phyloP scores from a whole-genome alignment of 37 sponge, comb jelly and placozoan species.

The Beroe forskalii region DNA sequence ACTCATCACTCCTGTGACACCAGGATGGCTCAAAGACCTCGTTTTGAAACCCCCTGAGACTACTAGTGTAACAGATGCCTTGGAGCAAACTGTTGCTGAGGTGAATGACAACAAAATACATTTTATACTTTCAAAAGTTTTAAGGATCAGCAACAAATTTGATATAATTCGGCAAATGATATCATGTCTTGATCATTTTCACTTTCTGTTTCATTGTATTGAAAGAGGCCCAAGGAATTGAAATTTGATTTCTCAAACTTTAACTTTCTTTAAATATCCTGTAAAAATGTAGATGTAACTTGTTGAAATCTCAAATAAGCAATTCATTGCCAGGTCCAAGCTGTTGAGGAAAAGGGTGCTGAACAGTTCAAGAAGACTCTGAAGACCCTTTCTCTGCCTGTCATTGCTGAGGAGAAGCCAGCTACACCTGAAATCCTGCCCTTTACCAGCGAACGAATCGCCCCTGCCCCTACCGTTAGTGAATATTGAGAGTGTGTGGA shows the following conservation, averaged over 20 bases:
- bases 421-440: not conserved
- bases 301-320: no score
- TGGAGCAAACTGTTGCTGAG: conserved; percentile 58
- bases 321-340: no score
- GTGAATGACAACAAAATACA: not conserved
- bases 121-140: no score
- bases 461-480: not conserved
- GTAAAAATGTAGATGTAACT: no score
- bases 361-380: conserved; percentile 51
- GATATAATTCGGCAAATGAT: no score
- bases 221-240: no score
- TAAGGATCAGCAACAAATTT: no score
- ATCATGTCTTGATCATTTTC: no score
- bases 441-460: not conserved
- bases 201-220: no score
- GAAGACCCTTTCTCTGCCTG: conserved; percentile 27
- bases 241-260: no score
- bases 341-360: conserved; percentile 19
- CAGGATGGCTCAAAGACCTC: conserved; percentile 59
- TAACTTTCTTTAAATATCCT: no score
- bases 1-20: conserved; percentile 42
- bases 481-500: no score
- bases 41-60: conserved; percentile 46
- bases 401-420: not conserved
- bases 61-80: conserved; percentile 63